Evolutionary conservation across 92 coral and sea anemone genomes (phyloP), one percentile per base, ranked within the genome.

Genomic region (Bergia sp.): DNA sequence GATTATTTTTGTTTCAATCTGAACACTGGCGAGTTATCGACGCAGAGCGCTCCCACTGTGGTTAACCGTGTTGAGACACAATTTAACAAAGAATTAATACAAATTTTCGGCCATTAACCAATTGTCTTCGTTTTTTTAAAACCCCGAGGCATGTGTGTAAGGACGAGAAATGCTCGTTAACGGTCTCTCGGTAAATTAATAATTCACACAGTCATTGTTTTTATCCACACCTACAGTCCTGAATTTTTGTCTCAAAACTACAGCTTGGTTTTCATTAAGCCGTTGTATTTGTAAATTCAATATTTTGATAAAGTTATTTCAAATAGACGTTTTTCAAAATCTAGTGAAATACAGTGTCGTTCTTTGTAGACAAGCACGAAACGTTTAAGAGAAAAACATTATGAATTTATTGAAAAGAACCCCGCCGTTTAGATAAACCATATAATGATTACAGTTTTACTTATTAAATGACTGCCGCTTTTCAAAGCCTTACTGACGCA

Each of bases 381-480:
- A 44, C 44, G 79, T 84, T 69, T 84, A 45, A 47, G 58, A 10
- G 13, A 67, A 82, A 66, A 36, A 84, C 79, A 84, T 71, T 45
- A 36, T 84, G 77, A 71, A 71, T 84, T 79, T 84, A 45, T 84
- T 71, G 36, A 69, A 84, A 84, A 84, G 87, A 84, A 69, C 79
- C 87, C 87, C 74, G 53, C 44, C 79, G 87, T 44, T 84, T 71
- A 42, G 87, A 84, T 84, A 84, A 84, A 84, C 79, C 75, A 65
- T 69, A 74, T 71, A 36, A 45, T 69, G 74, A 84, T 84, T 84
- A 84, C 79, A 84, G 65, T 38, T 74, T 71, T 69, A 71, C 66
- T 84, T 45, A 84, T 44, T 84, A 84, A 84, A 45, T 69, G 53
- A 37, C 78, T 71, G 37, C 78, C 87, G 44, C 45, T 71, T 37